Conservation (phyloP, 2,888 invertebrate species). For the Carpatolechia fugitivella region DNA sequence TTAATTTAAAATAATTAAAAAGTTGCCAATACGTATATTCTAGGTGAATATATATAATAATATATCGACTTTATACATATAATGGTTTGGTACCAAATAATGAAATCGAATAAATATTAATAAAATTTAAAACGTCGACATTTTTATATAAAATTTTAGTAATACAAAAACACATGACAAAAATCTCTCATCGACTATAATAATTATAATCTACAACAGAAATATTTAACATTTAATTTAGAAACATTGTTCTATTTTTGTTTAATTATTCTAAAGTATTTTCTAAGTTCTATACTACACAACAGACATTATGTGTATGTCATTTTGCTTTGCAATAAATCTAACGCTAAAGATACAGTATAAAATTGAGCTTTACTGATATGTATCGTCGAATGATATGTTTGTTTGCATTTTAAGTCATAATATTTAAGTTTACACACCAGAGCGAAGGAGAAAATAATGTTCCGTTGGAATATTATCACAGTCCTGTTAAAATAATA, state of each 20-base stretch:
- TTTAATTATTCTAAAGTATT: neutral
- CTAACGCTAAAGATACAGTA: constrained; percentile 73
- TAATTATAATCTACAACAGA: constrained; percentile 26
- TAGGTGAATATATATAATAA: no score
- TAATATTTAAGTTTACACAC: no score
- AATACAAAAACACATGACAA: constrained; percentile 19
- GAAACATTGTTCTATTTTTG: constrained; percentile 3
- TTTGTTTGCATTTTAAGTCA: neutral
- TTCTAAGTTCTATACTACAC: constrained; percentile 5
- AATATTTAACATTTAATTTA: constrained; percentile 38
- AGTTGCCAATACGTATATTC: no score
- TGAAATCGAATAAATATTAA: neutral
- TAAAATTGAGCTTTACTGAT: constrained; percentile 78
- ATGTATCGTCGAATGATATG: constrained; percentile 58
- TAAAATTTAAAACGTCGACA: neutral
- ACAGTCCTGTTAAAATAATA: no score
- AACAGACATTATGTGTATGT: constrained; percentile 43
- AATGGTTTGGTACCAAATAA: no score
- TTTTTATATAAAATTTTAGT: constrained; percentile 18
- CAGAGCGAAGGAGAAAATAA: no score
- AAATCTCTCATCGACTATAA: constrained; percentile 9
- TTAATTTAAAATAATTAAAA: no score
- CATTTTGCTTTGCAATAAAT: constrained; percentile 65
- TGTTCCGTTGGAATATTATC: no score
- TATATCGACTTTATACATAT: no score